Evolutionary conservation across 2,797 vertebrate species (phyloP).

Genomic region (Tragelaphus eurycerus): DNA sequence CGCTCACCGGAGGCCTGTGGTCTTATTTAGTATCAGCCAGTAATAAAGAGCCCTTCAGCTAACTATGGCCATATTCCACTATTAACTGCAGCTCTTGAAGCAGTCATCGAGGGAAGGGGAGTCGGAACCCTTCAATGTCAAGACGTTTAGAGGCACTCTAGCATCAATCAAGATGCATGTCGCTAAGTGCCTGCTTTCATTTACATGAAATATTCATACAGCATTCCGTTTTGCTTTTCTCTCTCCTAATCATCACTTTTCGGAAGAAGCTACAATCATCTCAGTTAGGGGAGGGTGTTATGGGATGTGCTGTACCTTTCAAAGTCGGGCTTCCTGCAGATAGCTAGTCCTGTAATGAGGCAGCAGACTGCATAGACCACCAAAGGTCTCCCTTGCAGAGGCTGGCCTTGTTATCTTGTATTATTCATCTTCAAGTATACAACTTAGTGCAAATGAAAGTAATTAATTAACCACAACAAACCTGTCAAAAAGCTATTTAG

Average conservation of each 20-base stretch:
- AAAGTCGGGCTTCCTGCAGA: conserved; percentile 88
- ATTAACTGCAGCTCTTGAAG: conserved; percentile 92
- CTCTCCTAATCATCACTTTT: conserved; percentile 97
- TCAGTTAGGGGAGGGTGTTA: conserved; percentile 91
- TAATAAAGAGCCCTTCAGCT: conserved; percentile 98
- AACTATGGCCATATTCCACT: conserved; percentile 93
- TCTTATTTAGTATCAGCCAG: conserved; percentile 90
- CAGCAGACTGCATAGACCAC: conserved; percentile 84
- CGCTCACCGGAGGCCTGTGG: conserved; percentile 84
- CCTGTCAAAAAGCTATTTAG: conserved; percentile 82
- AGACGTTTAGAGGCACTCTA: conserved; percentile 94
- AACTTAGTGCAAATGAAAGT: conserved; percentile 85
- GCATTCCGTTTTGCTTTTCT: conserved; percentile 96
- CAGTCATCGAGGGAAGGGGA: conserved; percentile 86
- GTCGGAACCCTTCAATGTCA: conserved; percentile 93
- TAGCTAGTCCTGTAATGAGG: conserved; percentile 90
- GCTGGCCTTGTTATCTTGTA: conserved; percentile 81
- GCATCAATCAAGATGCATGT: conserved; percentile 95
- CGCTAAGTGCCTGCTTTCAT: conserved; percentile 98
- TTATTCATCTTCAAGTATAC: conserved; percentile 81
- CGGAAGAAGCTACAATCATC: conserved; percentile 96
- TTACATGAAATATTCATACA: conserved; percentile 99
- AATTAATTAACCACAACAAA: conserved; percentile 86
- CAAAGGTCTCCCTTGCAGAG: conserved; percentile 86
- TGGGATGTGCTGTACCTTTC: conserved; percentile 89